A percentile compares a stretch with the other conserved stretches of the same genome.
Conservation (phyloP, 2,888 invertebrate species). For the Cryptophagus acutangulus region DNA sequence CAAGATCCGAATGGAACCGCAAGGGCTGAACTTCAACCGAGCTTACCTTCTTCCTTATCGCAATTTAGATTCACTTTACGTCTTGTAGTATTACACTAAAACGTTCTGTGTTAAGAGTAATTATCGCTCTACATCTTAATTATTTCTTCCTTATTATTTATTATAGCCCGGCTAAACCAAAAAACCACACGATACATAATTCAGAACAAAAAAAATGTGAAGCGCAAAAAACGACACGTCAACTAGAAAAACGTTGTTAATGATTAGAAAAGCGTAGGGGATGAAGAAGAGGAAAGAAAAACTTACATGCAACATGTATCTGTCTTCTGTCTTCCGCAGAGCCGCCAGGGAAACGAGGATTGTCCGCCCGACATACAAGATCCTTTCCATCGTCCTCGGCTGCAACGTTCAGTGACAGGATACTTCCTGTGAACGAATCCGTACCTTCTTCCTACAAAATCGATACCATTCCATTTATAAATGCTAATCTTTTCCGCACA, state of each 20-base stretch:
- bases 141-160: too few species aligned
- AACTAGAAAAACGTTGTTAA: too few species aligned
- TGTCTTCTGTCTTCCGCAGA: slow-evolving; percentile 71
- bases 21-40: slow-evolving; percentile 19
- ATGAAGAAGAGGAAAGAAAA: slow-evolving; percentile 19
- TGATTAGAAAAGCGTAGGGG: too few species aligned
- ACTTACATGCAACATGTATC: slow-evolving; percentile 82
- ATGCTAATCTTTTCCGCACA: too few species aligned
- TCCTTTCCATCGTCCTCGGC: slow-evolving; percentile 78
- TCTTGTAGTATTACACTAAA: slow-evolving; percentile 10
- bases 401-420: slow-evolving; percentile 68
- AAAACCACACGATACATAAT: not conserved
- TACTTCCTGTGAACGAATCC: slow-evolving; percentile 66
- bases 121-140: too few species aligned
- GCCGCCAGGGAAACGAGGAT: slow-evolving; percentile 80
- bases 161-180: too few species aligned
- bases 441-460: slow-evolving; percentile 55
- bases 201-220: not conserved
- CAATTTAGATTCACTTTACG: slow-evolving; percentile 20
- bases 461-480: too few species aligned
- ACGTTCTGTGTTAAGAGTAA: slow-evolving; percentile 1
- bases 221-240: too few species aligned
- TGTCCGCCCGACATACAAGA: slow-evolving; percentile 78
- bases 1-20: slow-evolving; percentile 31
- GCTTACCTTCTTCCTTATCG: slow-evolving; percentile 24